Evolutionary conservation across 2,113 vertebrate genomes (phyloP).

Genomic region (Miniopterus natalensis): DNA sequence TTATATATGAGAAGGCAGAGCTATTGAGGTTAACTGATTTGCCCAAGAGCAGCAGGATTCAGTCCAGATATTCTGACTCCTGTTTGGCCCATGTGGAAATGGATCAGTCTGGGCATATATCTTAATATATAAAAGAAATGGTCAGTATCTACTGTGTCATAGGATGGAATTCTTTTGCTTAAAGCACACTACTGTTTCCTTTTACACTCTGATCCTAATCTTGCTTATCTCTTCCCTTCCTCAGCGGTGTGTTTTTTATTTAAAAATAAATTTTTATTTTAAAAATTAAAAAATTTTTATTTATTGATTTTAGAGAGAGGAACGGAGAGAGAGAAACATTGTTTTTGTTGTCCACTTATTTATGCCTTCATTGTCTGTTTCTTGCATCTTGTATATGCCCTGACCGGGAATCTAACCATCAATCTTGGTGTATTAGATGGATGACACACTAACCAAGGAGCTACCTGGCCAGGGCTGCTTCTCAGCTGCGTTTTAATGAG

Average conservation of each 20-base stretch:
- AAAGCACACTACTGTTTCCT: background rate
- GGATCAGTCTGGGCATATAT: background rate
- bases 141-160: background rate
- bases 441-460: background rate
- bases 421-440: background rate
- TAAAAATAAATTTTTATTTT: no score
- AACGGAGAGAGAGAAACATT: background rate
- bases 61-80: background rate
- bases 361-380: background rate
- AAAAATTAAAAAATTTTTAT: background rate
- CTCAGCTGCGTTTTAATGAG: slow-evolving; percentile 27
- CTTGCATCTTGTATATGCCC: background rate
- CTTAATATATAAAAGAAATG: background rate
- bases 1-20: background rate
- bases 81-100: background rate
- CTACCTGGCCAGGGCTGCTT: background rate
- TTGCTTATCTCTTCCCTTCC: background rate
- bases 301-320: background rate
- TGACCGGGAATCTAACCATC: background rate
- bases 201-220: background rate
- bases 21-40: background rate
- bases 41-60: background rate
- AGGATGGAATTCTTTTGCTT: background rate
- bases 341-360: background rate
- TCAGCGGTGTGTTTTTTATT: background rate